Evolutionary conservation across 2,888 invertebrate genomes (phyloP), one percentile per base, ranked within the genome.

Genomic region (Rhingia campestris): DNA sequence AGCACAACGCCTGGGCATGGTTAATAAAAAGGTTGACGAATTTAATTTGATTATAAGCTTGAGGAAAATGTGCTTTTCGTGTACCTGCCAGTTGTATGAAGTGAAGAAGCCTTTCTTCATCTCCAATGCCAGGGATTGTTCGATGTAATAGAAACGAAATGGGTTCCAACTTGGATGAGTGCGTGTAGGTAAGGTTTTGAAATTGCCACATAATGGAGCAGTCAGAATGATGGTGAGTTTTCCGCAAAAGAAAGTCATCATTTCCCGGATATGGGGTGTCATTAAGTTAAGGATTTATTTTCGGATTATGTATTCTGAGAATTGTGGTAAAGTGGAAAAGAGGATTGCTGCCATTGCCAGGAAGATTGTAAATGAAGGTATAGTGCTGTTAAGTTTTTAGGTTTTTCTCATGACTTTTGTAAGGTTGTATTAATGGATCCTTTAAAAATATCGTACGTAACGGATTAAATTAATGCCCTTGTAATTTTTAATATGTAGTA

Each of bases 31-130:
- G 72, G 45, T 45, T 32, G 64, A 73, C 54, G 73, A 73, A 47
- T 73, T 67, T 69, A 76, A 76, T 76, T 76, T 76, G 61, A 76
- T 76, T 76, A 76, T 76, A 54, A 61, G 76, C 61, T 61, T 58
- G 67, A 63, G 33, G 76, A 54, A 75, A 58, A 76, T 76, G 76
- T 76, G 61, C 54, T 69, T 76, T 76, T 45, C 53, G 54, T 76
- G 67, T 76, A 76, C 67, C 76, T 76, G 59, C 22, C 53, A 67
- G n/a, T 32, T 33, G 39, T 45, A 30, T 12, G 59, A 39, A 5
- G 35, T 35, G 58, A 56, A 22, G 56, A 35, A n/a, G 10, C 45
- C 47, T 43, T 35, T 22, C 6, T 41, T 6, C 41, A 32, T n/a
- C 45, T 37, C 35, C 37, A 43, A 41, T 45, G 47, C 41, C 5